Conservation (phyloP, 1,140 invertebrate genomes). For the Camponotus floridanus region DNA sequence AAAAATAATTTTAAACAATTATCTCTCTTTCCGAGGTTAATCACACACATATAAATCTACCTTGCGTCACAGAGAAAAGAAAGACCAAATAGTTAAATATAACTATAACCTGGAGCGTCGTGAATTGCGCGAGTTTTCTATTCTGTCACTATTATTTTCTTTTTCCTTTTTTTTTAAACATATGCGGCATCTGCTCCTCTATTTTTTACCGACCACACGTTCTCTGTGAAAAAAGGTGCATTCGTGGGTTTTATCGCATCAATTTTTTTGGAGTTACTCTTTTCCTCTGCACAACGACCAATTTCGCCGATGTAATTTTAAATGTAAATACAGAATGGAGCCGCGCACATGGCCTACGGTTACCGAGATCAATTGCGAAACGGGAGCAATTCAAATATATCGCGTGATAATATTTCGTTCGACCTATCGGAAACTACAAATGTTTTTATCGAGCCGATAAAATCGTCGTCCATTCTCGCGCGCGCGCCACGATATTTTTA, state of each 20-base stretch:
- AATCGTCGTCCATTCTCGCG: conserved; percentile 43
- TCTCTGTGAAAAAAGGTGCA: conserved; percentile 42
- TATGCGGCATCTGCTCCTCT: background rate
- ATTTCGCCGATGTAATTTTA: conserved; percentile 59
- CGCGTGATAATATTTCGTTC: conserved; percentile 57
- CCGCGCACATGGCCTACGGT: conserved; percentile 17
- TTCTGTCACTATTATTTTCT: background rate
- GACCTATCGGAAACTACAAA: conserved; percentile 51
- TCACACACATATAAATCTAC: background rate
- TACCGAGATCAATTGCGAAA: conserved; percentile 51
- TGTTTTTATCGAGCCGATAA: conserved; percentile 50
- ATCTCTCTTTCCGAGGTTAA: background rate
- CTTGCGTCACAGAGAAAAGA: background rate
- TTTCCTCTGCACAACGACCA: conserved; percentile 33
- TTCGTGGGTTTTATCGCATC: conserved; percentile 21
- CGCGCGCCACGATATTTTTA: conserved; percentile 37
- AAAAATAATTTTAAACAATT: conserved; percentile 1
- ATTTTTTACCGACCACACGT: conserved; percentile 33
- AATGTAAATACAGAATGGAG: conserved; percentile 56
- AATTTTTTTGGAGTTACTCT: conserved; percentile 40
- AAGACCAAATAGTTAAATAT: conserved; percentile 6
- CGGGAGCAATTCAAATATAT: conserved; percentile 57
- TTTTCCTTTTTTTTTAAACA: background rate
- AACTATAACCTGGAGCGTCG: background rate
- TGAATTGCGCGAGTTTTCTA: conserved; percentile 16